Base-by-base conservation (phyloP, 2,113 vertebrate species). In the Meriones unguiculatus region DNA sequence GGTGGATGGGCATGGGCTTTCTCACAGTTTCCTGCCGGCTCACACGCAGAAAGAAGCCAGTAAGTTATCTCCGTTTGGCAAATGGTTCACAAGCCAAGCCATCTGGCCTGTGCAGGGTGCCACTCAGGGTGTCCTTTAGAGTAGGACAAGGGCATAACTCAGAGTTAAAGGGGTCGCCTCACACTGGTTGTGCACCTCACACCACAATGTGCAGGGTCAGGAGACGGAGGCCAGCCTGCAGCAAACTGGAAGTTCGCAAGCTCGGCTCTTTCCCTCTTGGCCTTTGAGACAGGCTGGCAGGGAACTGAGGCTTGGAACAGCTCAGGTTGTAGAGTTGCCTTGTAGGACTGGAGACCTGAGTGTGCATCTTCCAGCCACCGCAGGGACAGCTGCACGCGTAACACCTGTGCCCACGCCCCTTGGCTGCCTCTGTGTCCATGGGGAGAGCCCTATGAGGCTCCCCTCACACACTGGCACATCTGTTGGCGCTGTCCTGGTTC, bases 81-180 rank as follows among this genome's bases (percentile, higher is more conserved):
- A 35, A 3, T 24, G n/a, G 70, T 14, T 35, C 86, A 78, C n/a
- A n/a, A 93, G 28, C 62, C 82, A 87, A 13, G 38, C 32, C 24
- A 52, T 9, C 9, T 46, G 12, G 17, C 52, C 1, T 24, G 62
- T 10, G n/a, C 8, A 65, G 54, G 54, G 11, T 73, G 57, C 57
- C 77, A 52, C 7, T 65, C 0, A 0, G 67, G 84, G 64, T n/a
- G 50, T 52, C 69, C 54, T 73, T 93, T 69, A 76, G 65, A 0
- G 0, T 2, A 18, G 1, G 7, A 76, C 25, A 6, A 32, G 18
- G n/a, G 24, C 32, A n/a, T 20, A 8, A 7, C 15, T 54, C 14
- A 2, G 88, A 11, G 41, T 20, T 15, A 41, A 25, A 57, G 86
- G 41, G 81, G 24, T 67, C 30, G 5, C 52, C 8, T 70, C 59